These are phyloP conservation scores for Altica lythri DNA, from an alignment of 2,888 invertebrate genomes.

Conservation along the genomic window DNA sequence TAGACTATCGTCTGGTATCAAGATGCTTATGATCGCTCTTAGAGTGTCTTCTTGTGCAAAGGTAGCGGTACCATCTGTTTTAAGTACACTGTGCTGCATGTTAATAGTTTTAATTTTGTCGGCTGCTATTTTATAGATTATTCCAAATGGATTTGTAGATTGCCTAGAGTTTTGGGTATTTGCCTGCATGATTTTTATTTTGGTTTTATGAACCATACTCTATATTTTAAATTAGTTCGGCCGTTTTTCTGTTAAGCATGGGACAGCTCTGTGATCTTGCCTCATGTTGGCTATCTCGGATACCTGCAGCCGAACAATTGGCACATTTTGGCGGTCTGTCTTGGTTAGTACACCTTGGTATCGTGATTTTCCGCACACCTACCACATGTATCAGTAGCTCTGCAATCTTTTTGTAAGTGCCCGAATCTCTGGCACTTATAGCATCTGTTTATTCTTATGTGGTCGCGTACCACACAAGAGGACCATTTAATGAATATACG, in stretches of 20 bases:
- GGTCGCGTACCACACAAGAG: background rate
- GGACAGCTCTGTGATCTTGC: background rate
- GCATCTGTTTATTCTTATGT: background rate
- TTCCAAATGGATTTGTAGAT: background rate
- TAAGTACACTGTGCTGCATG: background rate
- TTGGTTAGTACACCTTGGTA: constrained; percentile 3
- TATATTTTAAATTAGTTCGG: background rate
- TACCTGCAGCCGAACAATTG: background rate
- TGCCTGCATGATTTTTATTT: background rate
- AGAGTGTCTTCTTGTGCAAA: background rate
- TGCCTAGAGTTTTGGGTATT: background rate
- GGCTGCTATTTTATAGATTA: background rate
- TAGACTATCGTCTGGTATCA: background rate
- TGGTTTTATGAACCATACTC: background rate
- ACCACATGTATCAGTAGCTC: background rate
- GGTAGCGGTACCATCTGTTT: background rate
- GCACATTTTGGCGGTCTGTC: background rate
- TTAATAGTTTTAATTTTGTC: background rate
- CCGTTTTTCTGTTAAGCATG: background rate
- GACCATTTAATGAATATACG: background rate
- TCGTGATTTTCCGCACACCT: background rate
- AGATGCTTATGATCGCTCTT: background rate
- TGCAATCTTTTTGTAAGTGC: background rate
- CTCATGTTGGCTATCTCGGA: background rate
- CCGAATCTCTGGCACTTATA: constrained; percentile 6